Percentiles rank a stretch among this genome's conserved stretches.
phyloP scores from a whole-genome alignment of 2,797 vertebrate species.

The Chaetodon trifasciatus region DNA sequence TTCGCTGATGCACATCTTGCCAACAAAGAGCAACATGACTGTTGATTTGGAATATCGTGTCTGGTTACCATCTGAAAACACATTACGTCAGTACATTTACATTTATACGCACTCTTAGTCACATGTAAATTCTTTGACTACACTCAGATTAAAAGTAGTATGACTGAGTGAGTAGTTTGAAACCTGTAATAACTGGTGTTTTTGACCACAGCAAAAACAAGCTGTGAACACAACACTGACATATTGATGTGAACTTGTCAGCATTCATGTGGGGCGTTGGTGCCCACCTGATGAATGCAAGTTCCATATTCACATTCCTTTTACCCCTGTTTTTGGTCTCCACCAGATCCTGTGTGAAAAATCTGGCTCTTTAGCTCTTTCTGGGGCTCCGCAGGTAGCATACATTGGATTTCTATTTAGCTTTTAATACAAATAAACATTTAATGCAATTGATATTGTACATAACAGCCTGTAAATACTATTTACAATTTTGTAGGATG shows the following conservation, averaged over 20 bases:
- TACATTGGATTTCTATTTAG: not conserved
- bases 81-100: not conserved
- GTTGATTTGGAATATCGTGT: not conserved
- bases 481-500: too few relatives aligned
- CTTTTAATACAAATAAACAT: too few relatives aligned
- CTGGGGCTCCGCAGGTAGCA: too few relatives aligned
- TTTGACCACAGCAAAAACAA: not conserved
- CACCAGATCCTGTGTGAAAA: too few relatives aligned
- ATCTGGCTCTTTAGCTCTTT: too few relatives aligned
- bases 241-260: too few relatives aligned
- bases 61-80: not conserved
- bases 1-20: not conserved
- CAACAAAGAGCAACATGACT: not conserved
- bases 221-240: not conserved
- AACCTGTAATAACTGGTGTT: not conserved
- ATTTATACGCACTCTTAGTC: not conserved
- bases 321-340: too few relatives aligned
- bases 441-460: too few relatives aligned
- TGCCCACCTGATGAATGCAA: too few relatives aligned
- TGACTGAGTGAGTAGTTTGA: not conserved
- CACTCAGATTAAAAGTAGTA: not conserved
- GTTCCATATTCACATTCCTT: too few relatives aligned
- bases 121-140: not conserved
- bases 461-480: too few relatives aligned
- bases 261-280: too few relatives aligned